These are phyloP conservation scores for Dipodomys spectabilis DNA, from an alignment of 2,113 vertebrate genomes.

Conservation along the genomic window DNA sequence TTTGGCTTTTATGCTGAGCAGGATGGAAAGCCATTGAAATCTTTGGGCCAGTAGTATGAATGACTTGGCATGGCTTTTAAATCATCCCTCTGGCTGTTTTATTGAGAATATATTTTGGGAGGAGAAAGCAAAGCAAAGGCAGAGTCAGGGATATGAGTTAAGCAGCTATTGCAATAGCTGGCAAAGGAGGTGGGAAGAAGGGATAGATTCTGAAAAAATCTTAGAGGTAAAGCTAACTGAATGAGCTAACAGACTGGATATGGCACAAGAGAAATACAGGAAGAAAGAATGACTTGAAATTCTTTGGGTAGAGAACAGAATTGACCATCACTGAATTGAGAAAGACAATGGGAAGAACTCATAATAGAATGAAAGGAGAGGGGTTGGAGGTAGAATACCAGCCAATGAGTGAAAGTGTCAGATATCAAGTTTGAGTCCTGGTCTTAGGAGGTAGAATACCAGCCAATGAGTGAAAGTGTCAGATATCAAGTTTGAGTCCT, in stretches of 20 bases:
- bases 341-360: background rate
- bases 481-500: too few species aligned
- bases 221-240: background rate
- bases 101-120: background rate
- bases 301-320: constrained; percentile 14
- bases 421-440: too few species aligned
- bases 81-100: background rate
- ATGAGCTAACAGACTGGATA: background rate
- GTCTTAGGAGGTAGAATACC: too few species aligned
- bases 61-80: constrained; percentile 24
- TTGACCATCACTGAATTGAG: background rate
- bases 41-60: background rate
- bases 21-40: background rate
- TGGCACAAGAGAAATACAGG: background rate
- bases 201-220: background rate
- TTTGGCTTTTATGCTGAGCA: constrained; percentile 12
- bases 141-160: background rate
- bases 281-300: background rate
- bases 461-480: too few species aligned
- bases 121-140: background rate
- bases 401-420: too few species aligned
- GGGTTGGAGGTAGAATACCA: too few species aligned
- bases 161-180: background rate
- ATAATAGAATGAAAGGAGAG: too few species aligned
- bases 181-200: background rate